A percentile compares a stretch with the other conserved stretches of the same genome.
These are phyloP conservation scores for Phlogophora meticulosa DNA, from an alignment of 2,888 invertebrate genomes.

Conservation along the genomic window DNA sequence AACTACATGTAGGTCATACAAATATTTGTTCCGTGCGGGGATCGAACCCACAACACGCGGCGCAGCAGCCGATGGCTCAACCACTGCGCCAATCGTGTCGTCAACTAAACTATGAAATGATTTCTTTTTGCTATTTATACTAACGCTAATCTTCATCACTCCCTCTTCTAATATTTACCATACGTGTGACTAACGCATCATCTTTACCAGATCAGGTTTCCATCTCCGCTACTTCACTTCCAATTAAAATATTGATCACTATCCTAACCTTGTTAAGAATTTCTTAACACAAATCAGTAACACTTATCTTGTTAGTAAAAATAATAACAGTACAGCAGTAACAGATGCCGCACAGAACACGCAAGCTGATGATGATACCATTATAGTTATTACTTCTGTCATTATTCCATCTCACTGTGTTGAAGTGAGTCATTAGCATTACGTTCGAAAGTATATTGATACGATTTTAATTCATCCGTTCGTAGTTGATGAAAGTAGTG, in stretches of 20 bases:
- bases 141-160: slow-evolving; percentile 7
- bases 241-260: slow-evolving; percentile 46
- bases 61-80: too few relatives aligned
- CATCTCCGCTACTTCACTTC: slow-evolving; percentile 18
- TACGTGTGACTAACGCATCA: slow-evolving; percentile 1
- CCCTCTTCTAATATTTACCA: slow-evolving; percentile 6
- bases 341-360: slow-evolving; percentile 29
- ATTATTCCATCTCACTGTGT: slow-evolving; percentile 40
- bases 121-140: background rate
- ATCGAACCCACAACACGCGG: too few relatives aligned
- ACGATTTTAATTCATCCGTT: slow-evolving; percentile 51
- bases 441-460: slow-evolving; percentile 58
- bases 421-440: slow-evolving; percentile 54
- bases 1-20: too few relatives aligned
- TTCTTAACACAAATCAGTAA: slow-evolving; percentile 37
- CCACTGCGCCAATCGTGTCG: too few relatives aligned
- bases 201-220: slow-evolving; percentile 1
- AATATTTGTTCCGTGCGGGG: too few relatives aligned
- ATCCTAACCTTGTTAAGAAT: slow-evolving; percentile 39
- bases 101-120: too few relatives aligned
- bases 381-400: slow-evolving; percentile 37
- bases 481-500: slow-evolving; percentile 47
- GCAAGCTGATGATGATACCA: slow-evolving; percentile 28
- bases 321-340: slow-evolving; percentile 43
- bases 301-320: slow-evolving; percentile 52